Evolutionary conservation across 2,888 invertebrate species (phyloP), one percentile per base, ranked within the genome.

Genomic region (Automeris io): DNA sequence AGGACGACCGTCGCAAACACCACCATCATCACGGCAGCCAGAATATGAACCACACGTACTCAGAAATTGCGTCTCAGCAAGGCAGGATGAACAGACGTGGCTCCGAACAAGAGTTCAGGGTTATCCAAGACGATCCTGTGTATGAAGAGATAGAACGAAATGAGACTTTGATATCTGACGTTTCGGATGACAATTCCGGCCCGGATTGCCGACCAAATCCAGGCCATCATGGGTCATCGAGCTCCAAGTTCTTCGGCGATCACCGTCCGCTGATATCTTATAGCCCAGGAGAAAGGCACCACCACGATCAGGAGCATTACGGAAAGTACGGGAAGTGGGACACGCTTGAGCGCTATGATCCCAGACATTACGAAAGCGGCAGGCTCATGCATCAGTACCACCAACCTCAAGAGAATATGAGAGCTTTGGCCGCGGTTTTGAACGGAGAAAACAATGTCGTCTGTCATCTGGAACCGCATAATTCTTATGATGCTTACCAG

Each of bases 381-480:
- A 72, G 88, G 46, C 70, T 88, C 49, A 79, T 88, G 69, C 88
- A 88, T 46, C 86, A 81, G 0, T 86, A 83, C 58, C 88, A 88
- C 41, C 85, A 87, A 49, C 89, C 89, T 1, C 85, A 83, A 21
- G 87, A 86, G 45, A 89, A 82, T 42, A 89, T 89, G 73, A 74
- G 90, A 46, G 89, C 90, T 5, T 54, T 90, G 47, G 92, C 95
- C 18, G 95, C 95, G 8, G 95, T 95, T 45, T 83, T 95, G 37
- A 94, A 95, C 67, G 95, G 95, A 32, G 92, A 93, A 61, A 92
- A 92, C 61, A 95, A 95, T 43, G 95, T 95, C 42, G 93, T 95
- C 41, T 95, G 95, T 74, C 95, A 95, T 68, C 76, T 95, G 58
- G 94, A 95, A 70, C 95, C 94, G 24, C 91, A 90, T 45, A 90